These are phyloP conservation scores for Xestoiulus laeticollis DNA, from an alignment of 2,888 invertebrate species.

Conservation along the genomic window DNA sequence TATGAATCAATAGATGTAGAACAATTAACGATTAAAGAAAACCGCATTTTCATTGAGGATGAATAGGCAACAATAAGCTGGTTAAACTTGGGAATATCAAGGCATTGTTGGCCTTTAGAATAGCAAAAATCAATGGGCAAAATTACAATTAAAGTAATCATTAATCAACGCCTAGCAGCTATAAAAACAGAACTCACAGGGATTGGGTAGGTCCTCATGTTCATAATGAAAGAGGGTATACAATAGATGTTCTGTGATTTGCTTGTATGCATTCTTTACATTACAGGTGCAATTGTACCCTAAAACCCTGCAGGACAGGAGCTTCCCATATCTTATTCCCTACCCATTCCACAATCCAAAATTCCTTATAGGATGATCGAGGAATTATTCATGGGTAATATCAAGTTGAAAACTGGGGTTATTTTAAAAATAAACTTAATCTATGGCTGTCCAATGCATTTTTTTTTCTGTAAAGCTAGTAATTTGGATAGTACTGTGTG, in stretches of 20 bases:
- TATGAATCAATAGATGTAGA: slow-evolving; percentile 21
- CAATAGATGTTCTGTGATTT: neutral
- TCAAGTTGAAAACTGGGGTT: too few relatives aligned
- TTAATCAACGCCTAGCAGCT: neutral
- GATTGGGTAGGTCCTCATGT: neutral
- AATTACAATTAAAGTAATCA: slow-evolving; percentile 31
- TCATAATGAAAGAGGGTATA: neutral
- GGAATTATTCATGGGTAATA: too few relatives aligned
- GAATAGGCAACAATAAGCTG: neutral
- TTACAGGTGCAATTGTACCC: neutral
- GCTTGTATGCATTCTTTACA: neutral
- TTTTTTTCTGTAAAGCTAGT: too few relatives aligned
- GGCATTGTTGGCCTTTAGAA: slow-evolving; percentile 14
- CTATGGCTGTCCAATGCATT: too few relatives aligned
- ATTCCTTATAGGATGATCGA: too few relatives aligned
- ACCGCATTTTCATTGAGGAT: slow-evolving; percentile 13
- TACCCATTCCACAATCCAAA: neutral
- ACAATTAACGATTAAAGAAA: slow-evolving; percentile 14
- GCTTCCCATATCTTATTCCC: too few relatives aligned
- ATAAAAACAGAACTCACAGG: neutral
- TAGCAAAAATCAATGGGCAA: neutral
- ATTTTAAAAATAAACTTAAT: too few relatives aligned
- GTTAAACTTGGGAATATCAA: neutral
- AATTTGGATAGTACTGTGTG: too few relatives aligned
- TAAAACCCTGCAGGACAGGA: too few relatives aligned